Conservation (phyloP, 1,140 invertebrate genomes). For the Caenorhabditis remanei region DNA sequence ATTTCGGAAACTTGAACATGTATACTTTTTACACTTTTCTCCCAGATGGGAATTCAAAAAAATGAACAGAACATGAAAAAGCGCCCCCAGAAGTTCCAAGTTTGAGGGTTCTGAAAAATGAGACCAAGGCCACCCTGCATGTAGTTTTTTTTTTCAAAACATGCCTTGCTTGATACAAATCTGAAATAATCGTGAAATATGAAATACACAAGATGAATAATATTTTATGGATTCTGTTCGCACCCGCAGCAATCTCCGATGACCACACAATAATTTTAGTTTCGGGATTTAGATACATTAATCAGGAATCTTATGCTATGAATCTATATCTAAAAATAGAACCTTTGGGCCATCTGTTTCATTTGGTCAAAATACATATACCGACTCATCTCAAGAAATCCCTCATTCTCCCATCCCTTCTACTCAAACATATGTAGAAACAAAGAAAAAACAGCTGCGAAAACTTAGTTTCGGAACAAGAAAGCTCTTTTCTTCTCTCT, state of each 20-base stretch:
- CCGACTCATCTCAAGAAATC: not conserved
- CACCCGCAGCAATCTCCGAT: no score
- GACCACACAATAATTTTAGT: no score
- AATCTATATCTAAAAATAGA: not conserved
- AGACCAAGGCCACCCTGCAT: not conserved
- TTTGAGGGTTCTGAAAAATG: no score
- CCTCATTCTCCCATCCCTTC: not conserved
- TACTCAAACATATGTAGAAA: slow-evolving; percentile 28
- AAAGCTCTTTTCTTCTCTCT: not conserved
- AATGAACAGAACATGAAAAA: not conserved
- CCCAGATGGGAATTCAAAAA: slow-evolving; percentile 52
- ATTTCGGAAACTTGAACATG: slow-evolving; percentile 40
- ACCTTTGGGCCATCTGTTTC: not conserved
- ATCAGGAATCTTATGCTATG: no score
- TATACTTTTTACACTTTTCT: not conserved
- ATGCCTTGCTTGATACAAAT: no score
- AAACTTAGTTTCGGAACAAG: slow-evolving; percentile 28
- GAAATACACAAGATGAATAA: no score
- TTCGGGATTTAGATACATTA: no score
- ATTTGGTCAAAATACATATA: slow-evolving; percentile 4
- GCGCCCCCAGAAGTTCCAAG: not conserved
- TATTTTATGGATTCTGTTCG: no score
- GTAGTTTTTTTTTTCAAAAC: no score
- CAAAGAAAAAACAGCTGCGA: slow-evolving; percentile 45
- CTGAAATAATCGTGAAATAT: no score